phyloP scores from a whole-genome alignment of 2,888 invertebrate genomes.

The Busseola fusca region DNA sequence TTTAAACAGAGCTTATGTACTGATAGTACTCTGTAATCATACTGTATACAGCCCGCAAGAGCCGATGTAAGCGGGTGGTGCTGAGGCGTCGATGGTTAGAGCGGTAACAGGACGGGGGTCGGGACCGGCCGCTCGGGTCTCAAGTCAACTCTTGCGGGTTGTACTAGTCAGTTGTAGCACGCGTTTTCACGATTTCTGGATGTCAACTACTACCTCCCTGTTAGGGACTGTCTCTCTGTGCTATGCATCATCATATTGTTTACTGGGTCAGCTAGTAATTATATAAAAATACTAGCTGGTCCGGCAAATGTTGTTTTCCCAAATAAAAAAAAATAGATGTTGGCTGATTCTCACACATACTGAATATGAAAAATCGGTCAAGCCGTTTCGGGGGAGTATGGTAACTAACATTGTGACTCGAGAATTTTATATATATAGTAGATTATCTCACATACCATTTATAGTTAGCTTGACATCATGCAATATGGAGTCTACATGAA shows the following conservation, averaged over 20 bases:
- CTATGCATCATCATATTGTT: background rate
- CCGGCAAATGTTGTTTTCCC: too few species aligned
- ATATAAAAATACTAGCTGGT: too few species aligned
- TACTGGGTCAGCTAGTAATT: too few species aligned
- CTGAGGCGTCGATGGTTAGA: background rate
- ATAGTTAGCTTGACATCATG: constrained; percentile 91
- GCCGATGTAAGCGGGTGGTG: background rate
- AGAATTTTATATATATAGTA: too few species aligned
- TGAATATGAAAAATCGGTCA: too few species aligned
- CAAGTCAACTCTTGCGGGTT: background rate
- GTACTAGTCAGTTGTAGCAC: background rate
- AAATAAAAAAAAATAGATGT: too few species aligned
- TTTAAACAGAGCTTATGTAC: constrained; percentile 21
- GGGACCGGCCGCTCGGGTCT: background rate
- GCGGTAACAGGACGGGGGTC: background rate
- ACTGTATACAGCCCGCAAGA: too few species aligned
- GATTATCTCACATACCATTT: constrained; percentile 75
- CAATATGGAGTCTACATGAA: constrained; percentile 90
- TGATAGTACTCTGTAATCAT: background rate
- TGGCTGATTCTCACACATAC: too few species aligned
- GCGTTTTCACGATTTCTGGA: background rate
- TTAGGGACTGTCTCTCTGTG: background rate
- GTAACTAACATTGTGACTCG: too few species aligned
- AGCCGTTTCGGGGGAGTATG: too few species aligned
- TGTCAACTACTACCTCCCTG: background rate